A percentile compares a stretch with the other conserved stretches of the same genome.
These are phyloP conservation scores for Zaprionus nigranus DNA, from an alignment of 1,140 invertebrate genomes.

Conservation along the genomic window DNA sequence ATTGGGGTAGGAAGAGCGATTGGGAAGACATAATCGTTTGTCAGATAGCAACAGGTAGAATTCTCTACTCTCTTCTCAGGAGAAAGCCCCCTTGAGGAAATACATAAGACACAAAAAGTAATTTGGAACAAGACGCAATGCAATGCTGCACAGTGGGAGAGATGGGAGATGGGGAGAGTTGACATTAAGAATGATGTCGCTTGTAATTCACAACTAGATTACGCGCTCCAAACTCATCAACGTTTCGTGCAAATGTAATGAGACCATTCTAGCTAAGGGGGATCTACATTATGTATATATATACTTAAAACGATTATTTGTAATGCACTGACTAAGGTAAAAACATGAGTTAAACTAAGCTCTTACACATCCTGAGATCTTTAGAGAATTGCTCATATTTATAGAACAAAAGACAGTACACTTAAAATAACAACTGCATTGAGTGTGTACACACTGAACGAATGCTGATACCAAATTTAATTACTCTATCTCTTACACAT, in stretches of 20 bases:
- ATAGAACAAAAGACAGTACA: too few species aligned
- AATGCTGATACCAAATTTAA: neutral
- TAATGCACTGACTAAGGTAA: neutral
- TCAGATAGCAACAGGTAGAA: neutral
- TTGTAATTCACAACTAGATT: constrained; percentile 2
- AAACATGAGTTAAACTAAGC: neutral
- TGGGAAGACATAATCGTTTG: neutral
- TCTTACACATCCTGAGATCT: too few species aligned
- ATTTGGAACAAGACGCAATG: neutral
- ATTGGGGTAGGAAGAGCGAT: constrained; percentile 38
- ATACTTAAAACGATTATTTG: neutral
- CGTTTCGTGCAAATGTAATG: neutral
- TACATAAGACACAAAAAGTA: neutral
- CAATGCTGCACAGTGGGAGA: neutral
- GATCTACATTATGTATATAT: neutral
- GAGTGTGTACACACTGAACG: too few species aligned
- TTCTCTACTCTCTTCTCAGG: neutral
- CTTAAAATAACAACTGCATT: too few species aligned
- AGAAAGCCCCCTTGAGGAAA: neutral
- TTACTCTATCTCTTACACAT: too few species aligned
- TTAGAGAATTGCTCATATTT: too few species aligned
- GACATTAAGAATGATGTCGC: neutral
- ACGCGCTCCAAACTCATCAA: constrained; percentile 1
- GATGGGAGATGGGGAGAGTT: neutral
- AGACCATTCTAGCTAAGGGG: too few species aligned